Evolutionary conservation across 2,888 invertebrate species (phyloP), one percentile per base, ranked within the genome.

Genomic region (Leucophora obtusa): DNA sequence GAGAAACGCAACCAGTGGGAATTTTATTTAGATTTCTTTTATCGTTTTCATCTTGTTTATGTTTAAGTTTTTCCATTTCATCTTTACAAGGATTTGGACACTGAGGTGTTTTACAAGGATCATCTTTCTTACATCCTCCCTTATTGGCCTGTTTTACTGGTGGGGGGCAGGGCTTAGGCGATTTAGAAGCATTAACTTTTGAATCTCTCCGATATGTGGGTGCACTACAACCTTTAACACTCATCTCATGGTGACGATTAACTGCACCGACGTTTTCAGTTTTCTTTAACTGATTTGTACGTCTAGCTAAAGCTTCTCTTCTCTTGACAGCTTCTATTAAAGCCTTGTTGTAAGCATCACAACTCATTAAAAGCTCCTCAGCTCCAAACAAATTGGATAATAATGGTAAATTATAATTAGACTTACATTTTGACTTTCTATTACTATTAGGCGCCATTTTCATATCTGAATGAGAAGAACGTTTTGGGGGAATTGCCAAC

Each of bases 321-420:
- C 73, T 70, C 28, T 79, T 83, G 1, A 71, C 71, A 9, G 84
- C 84, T 51, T 84, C 84, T 21, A 62, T 50, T 9, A 83, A 11
- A 14, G 84, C 82, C 8, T 71, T 63, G 0, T 72, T 80, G 33
- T 85, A 85, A 3, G 83, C 82, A 53, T 83, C 78, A 38, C 82
- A 83, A 50, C 80, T 82, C 82, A 85, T 82, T 0, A 83, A 75
- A 2, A 58, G 66, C 17, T 73, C 17, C 18, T 74, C 56, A 2
- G 69, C 66, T 0, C 62, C 81, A 35, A 81, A 70, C 33, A 81
- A n/a, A 56, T 77, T 77, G 4, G 65, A 33, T 9, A 81, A 54
- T 53, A 60, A 59, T 0, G 81, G 77, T 38, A 51, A 81, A 47
- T 77, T 56, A 33, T 70, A 74, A n/a, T 73, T 63, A 11, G 76